Evolutionary conservation across 1,140 invertebrate species (phyloP), one percentile per base, ranked within the genome.

Genomic region (Paraescarpia echinospica): DNA sequence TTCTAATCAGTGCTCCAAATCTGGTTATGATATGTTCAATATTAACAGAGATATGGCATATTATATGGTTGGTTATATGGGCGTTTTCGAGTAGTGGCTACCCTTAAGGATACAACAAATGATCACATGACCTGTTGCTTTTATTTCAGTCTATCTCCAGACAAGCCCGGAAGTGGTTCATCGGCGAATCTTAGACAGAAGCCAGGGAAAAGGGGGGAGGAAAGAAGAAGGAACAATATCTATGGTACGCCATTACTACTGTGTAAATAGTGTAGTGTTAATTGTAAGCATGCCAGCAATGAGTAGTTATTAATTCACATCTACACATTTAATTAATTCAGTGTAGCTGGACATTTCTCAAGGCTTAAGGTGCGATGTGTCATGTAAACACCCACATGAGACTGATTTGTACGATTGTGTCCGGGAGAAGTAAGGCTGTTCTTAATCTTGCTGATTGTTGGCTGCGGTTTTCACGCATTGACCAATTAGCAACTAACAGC

Each of bases 111-210:
- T 18, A 91, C 33, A 41, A 33, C 34, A 33, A 33, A 91, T 35
- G 9, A 14, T 35, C 34, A 34, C 8, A 91, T 41, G 33, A 33
- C 14, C 34, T 33, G 1, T 48, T 31, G 5, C n/a, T 91, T 59
- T 27, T 41, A 41, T 91, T 91, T 91, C n/a, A 91, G 91, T 91
- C 34, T 91, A 91, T 48, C 91, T 91, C 48, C 91, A 59, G 48
- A 91, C 91, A 48, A 91, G 33, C 22, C 91, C 91, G 1, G 91
- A 91, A 48, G 48, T 48, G 22, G 91, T 91, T n/a, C 48, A 91
- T n/a, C 6, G 34, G 12, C 34, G 91, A 59, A 91, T 91, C 34
- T 22, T 41, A 18, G 48, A 91, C 12, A 35, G 91, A 91, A 34
- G 91, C 41, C 33, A 77, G 59, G 14, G 8, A 77, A 18, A 77